Evolutionary conservation across 1,140 invertebrate genomes (phyloP), one percentile per base, ranked within the genome.

Genomic region (Zaprionus nigranus): DNA sequence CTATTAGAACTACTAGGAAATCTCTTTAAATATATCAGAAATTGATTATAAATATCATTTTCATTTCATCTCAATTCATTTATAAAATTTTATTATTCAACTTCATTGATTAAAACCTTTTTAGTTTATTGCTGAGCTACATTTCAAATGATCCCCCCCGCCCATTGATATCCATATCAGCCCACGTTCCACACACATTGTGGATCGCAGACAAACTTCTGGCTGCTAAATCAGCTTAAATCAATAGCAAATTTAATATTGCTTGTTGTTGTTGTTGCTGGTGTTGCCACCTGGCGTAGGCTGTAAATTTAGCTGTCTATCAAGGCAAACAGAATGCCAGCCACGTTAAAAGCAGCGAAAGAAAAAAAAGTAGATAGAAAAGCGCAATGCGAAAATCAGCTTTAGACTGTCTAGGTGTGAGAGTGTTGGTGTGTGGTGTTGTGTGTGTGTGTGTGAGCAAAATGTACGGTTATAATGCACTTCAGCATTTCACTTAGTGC

Each of bases 391-490:
- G 64, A 56, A 51, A 62, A 68, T 62, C 60, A 43, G 49, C 15
- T 54, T 63, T 15, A 60, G 38, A 15, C 5, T 51, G 17, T 61
- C 68, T 79, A 57, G 9, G 30, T 73, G 26, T 79, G 24, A 67
- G 12, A 38, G 51, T 67, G 43, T 65, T 51, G 20, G n/a, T 54
- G 34, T 60, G 11, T 81, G 63, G 43, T 82, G 69, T 51, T 17
- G 66, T n/a, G 73, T 79, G 56, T 72, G 24, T 71, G 11, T 49
- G 36, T 85, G 51, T 82, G 70, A 40, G 81, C 54, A 64, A 73
- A 81, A 86, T 77, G 83, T 86, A 86, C 82, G 83, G 82, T 86
- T 86, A 86, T 86, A 86, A 79, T 86, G 82, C 82, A 85, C 75
- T 81, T 71, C 70, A 73, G 68, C 82, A 86, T 86, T 86, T 86